phyloP scores from a whole-genome alignment of 2,888 invertebrate genomes.

The Merodon equestris region DNA sequence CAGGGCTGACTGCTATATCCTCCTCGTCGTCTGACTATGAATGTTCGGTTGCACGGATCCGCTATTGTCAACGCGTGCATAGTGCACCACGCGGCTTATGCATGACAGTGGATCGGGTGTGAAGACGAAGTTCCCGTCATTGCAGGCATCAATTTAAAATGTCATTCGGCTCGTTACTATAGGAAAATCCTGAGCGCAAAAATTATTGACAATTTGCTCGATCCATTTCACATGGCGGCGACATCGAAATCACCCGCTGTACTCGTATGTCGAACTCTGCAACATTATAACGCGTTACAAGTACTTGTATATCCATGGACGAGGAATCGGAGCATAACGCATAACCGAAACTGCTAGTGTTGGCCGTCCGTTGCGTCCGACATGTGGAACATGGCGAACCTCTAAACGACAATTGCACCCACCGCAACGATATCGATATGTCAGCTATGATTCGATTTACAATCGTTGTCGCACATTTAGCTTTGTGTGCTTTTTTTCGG shows the following conservation, averaged over 20 bases:
- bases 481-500: conserved; percentile 25
- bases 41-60: neutral
- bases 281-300: too few species aligned
- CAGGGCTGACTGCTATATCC: too few species aligned
- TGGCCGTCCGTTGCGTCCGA: conserved; percentile 45
- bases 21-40: conserved; percentile 6
- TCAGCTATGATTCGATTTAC: conserved; percentile 67
- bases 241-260: neutral
- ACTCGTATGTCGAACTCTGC: too few species aligned
- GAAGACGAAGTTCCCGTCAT: conserved; percentile 23
- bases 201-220: conserved; percentile 74
- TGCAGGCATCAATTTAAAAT: conserved; percentile 61
- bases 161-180: conserved; percentile 60
- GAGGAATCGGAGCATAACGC: conserved; percentile 13
- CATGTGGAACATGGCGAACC: conserved; percentile 56
- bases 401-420: conserved; percentile 65
- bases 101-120: neutral
- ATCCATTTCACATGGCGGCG: conserved; percentile 72
- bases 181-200: conserved; percentile 67
- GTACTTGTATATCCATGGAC: too few species aligned
- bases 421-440: conserved; percentile 67
- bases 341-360: conserved; percentile 11
- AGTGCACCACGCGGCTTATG: neutral
- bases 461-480: conserved; percentile 67
- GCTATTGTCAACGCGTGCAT: neutral